These are phyloP conservation scores for Hemicentrotus pulcherrimus DNA, from an alignment of 35 echinoderm and acorn worm genomes.

Conservation along the genomic window DNA sequence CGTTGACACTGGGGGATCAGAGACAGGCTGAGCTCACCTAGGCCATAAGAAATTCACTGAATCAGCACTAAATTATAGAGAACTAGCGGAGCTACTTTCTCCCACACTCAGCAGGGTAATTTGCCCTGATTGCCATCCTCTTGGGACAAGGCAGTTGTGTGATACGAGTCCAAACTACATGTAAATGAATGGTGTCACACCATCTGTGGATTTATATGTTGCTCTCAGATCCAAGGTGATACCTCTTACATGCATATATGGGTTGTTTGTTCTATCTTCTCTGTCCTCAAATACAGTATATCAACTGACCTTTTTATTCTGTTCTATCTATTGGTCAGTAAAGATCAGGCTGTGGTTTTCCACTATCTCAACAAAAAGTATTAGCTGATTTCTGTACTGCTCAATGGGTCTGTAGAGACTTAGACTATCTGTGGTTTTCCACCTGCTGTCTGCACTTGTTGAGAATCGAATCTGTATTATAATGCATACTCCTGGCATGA, in stretches of 20 bases:
- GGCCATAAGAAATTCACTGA: background rate
- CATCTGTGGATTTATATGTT: background rate
- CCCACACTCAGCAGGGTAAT: background rate
- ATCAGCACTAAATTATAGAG: background rate
- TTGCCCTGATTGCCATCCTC: background rate
- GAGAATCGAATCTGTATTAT: too few species aligned
- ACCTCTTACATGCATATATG: too few species aligned
- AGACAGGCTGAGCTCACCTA: background rate
- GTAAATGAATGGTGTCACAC: background rate
- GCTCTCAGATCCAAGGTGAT: background rate
- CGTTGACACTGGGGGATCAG: background rate
- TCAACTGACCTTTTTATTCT: too few species aligned
- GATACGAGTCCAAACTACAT: background rate
- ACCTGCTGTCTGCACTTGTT: too few species aligned
- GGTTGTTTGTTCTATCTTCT: too few species aligned
- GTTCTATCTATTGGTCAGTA: too few species aligned
- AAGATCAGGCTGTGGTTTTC: too few species aligned
- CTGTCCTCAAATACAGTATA: too few species aligned
- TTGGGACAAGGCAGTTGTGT: background rate
- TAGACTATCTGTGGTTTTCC: too few species aligned
- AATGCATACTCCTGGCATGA: too few species aligned
- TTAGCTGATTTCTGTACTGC: background rate
- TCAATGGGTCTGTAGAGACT: background rate
- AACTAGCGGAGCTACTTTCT: background rate
- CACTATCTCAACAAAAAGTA: background rate